A percentile compares a stretch with the other conserved stretches of the same genome.
Evolutionary conservation across 2,888 invertebrate genomes (phyloP).

Genomic region (Argyresthia albistria): DNA sequence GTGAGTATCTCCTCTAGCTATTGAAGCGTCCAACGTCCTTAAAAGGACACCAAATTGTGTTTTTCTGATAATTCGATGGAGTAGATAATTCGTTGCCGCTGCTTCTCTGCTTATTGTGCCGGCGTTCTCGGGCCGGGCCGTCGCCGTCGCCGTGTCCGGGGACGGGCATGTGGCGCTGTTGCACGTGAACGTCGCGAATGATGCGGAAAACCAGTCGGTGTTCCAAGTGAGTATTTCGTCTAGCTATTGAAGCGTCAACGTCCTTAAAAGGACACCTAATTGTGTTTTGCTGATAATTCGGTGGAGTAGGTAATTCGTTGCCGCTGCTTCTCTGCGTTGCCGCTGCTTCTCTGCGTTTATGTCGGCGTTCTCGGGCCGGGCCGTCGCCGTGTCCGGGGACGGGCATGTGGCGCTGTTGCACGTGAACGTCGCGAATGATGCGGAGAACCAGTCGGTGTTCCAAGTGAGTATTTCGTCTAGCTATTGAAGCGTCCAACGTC

Average conservation of each 20-base stretch:
- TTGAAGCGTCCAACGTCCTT: too few species aligned
- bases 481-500: too few species aligned
- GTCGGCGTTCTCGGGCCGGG: conserved; percentile 88
- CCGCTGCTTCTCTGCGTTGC: conserved; percentile 89
- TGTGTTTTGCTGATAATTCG: too few species aligned
- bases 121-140: conserved; percentile 88
- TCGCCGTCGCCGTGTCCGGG: conserved; percentile 82
- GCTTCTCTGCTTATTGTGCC: conserved; percentile 91
- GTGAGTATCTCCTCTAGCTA: too few species aligned
- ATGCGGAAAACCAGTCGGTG: conserved; percentile 73
- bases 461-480: conserved; percentile 81
- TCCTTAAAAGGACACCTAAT: too few species aligned
- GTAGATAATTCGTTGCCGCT: conserved; percentile 70
- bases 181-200: conserved; percentile 81
- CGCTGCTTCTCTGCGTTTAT: conserved; percentile 90
- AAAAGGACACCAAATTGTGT: too few species aligned
- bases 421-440: too few species aligned
- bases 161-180: conserved; percentile 84
- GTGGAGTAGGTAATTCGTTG: too few species aligned
- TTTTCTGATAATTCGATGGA: too few species aligned
- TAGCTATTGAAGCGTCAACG: too few species aligned
- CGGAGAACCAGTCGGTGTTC: conserved; percentile 76
- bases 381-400: conserved; percentile 84
- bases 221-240: conserved; percentile 80
- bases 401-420: conserved; percentile 88